Conservation (phyloP, 2,888 invertebrate genomes). For the Ligdia adustata region DNA sequence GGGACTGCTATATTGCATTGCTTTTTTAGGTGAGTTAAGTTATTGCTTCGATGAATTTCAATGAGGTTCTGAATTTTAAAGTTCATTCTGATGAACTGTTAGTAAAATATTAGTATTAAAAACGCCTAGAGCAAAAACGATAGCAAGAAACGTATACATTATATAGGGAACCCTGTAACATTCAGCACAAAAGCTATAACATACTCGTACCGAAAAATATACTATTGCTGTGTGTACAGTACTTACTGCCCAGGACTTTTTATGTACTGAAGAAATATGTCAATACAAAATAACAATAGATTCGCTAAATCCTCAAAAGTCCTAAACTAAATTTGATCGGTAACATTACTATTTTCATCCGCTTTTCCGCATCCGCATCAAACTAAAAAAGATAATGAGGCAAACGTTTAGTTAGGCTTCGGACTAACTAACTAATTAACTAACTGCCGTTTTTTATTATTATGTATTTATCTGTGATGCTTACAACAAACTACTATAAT, state of each 20-base stretch:
- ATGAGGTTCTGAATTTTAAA: constrained; percentile 20
- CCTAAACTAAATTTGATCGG: neutral
- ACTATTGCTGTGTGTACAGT: neutral
- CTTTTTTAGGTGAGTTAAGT: constrained; percentile 10
- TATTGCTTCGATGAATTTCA: constrained; percentile 24
- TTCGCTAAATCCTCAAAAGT: neutral
- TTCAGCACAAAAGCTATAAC: constrained; percentile 12
- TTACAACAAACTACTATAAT: constrained; percentile 41
- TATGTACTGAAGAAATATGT: constrained; percentile 2
- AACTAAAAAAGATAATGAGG: neutral
- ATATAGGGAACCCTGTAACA: constrained; percentile 20
- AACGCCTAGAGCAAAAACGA: constrained; percentile 2
- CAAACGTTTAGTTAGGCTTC: too few relatives aligned
- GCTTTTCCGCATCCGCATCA: neutral
- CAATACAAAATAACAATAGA: constrained; percentile 4
- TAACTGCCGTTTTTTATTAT: too few relatives aligned
- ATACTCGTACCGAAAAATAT: constrained; percentile 8
- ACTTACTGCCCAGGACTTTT: neutral
- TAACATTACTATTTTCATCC: neutral
- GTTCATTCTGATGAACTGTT: constrained; percentile 12
- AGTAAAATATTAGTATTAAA: neutral
- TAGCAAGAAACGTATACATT: constrained; percentile 18
- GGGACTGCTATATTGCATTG: constrained; percentile 23
- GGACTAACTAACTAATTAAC: too few relatives aligned
- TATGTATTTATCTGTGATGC: constrained; percentile 49